These are phyloP conservation scores for Anaspis maculata DNA, from an alignment of 2,888 invertebrate species.

Conservation along the genomic window DNA sequence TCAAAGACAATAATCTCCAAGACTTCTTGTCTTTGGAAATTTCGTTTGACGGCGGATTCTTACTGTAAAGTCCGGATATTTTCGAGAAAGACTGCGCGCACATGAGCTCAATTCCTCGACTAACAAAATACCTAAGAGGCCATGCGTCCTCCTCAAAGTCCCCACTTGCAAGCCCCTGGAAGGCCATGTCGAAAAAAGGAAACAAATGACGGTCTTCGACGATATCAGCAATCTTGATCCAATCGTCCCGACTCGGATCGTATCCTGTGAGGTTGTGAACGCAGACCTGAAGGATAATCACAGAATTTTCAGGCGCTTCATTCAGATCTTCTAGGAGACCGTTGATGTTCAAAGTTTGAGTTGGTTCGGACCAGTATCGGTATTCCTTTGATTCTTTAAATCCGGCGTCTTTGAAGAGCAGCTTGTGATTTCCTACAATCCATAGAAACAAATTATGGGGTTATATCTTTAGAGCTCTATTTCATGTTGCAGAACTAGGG, in stretches of 20 bases:
- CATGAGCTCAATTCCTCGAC: conserved; percentile 82
- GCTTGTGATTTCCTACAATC: conserved; percentile 92
- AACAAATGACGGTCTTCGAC: conserved; percentile 75
- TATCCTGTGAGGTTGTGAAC: conserved; percentile 99
- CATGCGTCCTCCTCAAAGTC: conserved; percentile 87
- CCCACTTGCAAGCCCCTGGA: conserved; percentile 95
- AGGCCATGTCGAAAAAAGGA: conserved; percentile 98
- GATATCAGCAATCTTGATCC: conserved; percentile 81
- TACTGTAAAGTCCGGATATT: conserved; percentile 95
- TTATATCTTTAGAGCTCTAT: too few relatives aligned
- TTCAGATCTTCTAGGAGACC: conserved; percentile 71
- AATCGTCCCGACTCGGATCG: conserved; percentile 90
- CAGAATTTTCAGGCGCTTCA: conserved; percentile 72
- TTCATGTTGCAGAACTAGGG: too few relatives aligned
- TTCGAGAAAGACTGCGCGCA: conserved; percentile 97
- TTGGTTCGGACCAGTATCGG: conserved; percentile 84
- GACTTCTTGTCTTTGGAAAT: background rate
- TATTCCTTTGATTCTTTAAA: conserved; percentile 74
- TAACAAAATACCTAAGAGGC: conserved; percentile 83
- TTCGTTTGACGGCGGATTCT: background rate
- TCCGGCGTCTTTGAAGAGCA: conserved; percentile 79
- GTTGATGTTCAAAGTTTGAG: conserved; percentile 63
- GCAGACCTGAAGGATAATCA: conserved; percentile 89
- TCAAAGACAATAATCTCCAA: background rate
- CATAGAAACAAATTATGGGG: too few relatives aligned